Conservation (phyloP, 2,888 invertebrate species). For the Dynastes maya region DNA sequence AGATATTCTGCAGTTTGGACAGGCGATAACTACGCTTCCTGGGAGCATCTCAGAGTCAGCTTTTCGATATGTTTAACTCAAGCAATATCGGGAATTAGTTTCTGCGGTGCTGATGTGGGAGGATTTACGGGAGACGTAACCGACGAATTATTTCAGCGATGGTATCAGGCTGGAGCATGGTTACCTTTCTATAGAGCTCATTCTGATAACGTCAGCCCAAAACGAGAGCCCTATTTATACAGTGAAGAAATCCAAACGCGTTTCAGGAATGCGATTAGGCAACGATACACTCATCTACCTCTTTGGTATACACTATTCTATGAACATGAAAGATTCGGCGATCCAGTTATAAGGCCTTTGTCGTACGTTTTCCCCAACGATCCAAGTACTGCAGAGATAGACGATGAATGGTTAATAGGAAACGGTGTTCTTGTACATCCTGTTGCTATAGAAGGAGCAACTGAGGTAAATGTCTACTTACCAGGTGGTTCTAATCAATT, state of each 20-base stretch:
- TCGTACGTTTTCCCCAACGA: constrained; percentile 93
- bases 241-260: constrained; percentile 74
- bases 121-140: constrained; percentile 95
- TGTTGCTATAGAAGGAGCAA: constrained; percentile 83
- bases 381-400: constrained; percentile 82
- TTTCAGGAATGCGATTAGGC: constrained; percentile 73
- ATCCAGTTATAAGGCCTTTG: constrained; percentile 90
- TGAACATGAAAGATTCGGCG: constrained; percentile 85
- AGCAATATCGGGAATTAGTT: constrained; percentile 86
- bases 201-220: constrained; percentile 93
- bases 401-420: constrained; percentile 86
- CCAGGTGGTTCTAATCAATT: constrained; percentile 89
- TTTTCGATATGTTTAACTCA: constrained; percentile 93
- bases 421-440: constrained; percentile 88
- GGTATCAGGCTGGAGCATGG: constrained; percentile 91
- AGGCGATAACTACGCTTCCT: constrained; percentile 94
- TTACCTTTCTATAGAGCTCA: constrained; percentile 96
- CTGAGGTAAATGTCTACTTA: constrained; percentile 86
- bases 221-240: constrained; percentile 96
- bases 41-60: constrained; percentile 88
- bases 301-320: constrained; percentile 93
- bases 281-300: constrained; percentile 90
- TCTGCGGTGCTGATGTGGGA: constrained; percentile 94
- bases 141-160: constrained; percentile 87
- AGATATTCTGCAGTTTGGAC: constrained; percentile 94